These are phyloP conservation scores for Fukomys damarensis DNA, from an alignment of 2,113 vertebrate species.

Conservation along the genomic window DNA sequence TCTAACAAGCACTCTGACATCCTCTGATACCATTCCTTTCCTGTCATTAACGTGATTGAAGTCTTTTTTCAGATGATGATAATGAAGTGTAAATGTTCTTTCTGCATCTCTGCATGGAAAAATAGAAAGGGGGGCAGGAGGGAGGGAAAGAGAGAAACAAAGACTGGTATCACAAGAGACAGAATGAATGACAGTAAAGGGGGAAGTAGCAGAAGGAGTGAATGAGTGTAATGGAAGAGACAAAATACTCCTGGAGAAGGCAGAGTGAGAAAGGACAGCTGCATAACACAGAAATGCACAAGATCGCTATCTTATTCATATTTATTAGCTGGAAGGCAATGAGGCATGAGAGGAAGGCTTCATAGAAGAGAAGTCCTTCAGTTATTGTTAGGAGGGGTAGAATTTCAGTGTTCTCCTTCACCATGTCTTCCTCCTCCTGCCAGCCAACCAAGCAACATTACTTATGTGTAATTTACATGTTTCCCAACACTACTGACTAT, in stretches of 20 bases:
- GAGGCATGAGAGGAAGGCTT: constrained; percentile 71
- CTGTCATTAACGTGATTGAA: not conserved
- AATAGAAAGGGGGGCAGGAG: not conserved
- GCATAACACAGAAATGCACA: constrained; percentile 43
- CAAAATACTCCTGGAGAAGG: constrained; percentile 67
- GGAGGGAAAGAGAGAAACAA: not conserved
- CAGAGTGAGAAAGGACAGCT: constrained; percentile 74
- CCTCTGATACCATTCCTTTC: not conserved
- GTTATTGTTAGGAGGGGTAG: constrained; percentile 64
- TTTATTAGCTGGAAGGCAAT: constrained; percentile 79
- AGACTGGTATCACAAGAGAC: not conserved
- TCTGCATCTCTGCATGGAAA: not conserved
- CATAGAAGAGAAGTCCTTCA: constrained; percentile 68
- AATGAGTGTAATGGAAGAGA: constrained; percentile 45
- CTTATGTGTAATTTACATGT: not conserved
- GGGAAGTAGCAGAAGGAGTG: not conserved
- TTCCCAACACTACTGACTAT: not conserved
- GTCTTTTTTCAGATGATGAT: constrained; percentile 40
- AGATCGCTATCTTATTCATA: constrained; percentile 65
- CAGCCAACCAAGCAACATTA: not conserved
- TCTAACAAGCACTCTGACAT: not conserved
- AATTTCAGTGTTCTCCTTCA: constrained; percentile 41
- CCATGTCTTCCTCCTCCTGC: not conserved
- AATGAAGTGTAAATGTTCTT: constrained; percentile 10
- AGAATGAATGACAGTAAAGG: constrained; percentile 29